These are phyloP conservation scores for Temnothorax nylanderi DNA, from an alignment of 1,140 invertebrate species.

Conservation along the genomic window DNA sequence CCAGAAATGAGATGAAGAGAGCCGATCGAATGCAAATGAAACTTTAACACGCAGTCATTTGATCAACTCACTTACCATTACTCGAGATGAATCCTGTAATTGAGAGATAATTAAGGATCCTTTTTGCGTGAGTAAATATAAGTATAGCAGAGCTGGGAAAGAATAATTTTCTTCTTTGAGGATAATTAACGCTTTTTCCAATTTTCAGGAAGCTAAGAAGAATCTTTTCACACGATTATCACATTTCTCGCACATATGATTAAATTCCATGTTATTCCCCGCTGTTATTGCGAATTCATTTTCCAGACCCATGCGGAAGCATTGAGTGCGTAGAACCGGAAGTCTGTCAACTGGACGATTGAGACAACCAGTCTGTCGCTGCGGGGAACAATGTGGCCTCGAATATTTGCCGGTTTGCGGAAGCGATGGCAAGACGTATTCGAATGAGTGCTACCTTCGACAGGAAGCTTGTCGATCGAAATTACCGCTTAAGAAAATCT, in stretches of 20 bases:
- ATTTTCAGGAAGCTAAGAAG: background rate
- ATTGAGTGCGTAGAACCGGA: slow-evolving; percentile 92
- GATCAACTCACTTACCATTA: background rate
- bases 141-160: background rate
- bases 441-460: slow-evolving; percentile 93
- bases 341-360: slow-evolving; percentile 93
- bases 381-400: slow-evolving; percentile 91
- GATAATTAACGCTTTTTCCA: background rate
- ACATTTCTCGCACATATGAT: background rate
- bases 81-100: background rate
- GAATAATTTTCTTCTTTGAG: background rate
- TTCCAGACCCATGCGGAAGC: slow-evolving; percentile 93
- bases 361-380: slow-evolving; percentile 92
- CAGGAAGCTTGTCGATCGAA: slow-evolving; percentile 91
- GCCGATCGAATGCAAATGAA: background rate
- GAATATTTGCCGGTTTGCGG: slow-evolving; percentile 94
- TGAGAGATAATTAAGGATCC: slow-evolving; percentile 5
- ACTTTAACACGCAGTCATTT: background rate
- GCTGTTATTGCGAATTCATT: slow-evolving; percentile 57
- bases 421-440: slow-evolving; percentile 94
- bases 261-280: background rate
- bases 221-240: background rate
- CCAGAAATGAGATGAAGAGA: slow-evolving; percentile 13
- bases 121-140: background rate
- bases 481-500: slow-evolving; percentile 91